Conservation (phyloP, 2,888 invertebrate species). For the Phortica okadai region DNA sequence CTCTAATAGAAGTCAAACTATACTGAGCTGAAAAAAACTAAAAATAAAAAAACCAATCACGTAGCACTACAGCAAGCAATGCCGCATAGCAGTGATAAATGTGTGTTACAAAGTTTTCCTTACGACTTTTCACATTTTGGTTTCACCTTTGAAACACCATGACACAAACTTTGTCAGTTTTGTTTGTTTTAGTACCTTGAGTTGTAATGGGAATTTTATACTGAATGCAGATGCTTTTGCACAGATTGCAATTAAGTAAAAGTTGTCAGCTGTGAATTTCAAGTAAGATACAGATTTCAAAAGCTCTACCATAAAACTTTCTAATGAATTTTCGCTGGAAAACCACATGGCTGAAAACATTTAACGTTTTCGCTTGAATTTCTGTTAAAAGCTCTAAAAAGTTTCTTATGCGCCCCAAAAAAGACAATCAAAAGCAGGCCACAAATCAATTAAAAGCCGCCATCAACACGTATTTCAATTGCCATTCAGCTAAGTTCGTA, state of each 20-base stretch:
- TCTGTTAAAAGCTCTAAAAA: not conserved
- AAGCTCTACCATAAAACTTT: not conserved
- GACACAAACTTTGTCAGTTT: not conserved
- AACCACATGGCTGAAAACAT: not conserved
- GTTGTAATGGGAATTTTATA: not conserved
- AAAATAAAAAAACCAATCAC: not conserved
- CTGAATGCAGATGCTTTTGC: not conserved
- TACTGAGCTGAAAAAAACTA: not conserved
- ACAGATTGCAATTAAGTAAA: not conserved
- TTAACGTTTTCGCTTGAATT: not conserved
- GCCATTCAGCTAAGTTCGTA: not conserved
- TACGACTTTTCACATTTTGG: not conserved
- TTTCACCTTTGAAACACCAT: not conserved
- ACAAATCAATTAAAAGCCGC: constrained; percentile 3
- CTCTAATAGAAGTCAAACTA: not conserved
- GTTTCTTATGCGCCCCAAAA: not conserved
- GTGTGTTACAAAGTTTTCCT: not conserved
- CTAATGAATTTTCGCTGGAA: not conserved
- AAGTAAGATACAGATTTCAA: not conserved
- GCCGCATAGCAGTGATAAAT: not conserved
- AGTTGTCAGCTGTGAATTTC: not conserved
- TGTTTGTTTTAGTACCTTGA: not conserved
- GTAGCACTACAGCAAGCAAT: not conserved
- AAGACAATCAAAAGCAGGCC: constrained; percentile 6
- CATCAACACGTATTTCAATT: not conserved